Conservation (phyloP, 2,113 vertebrate species). For the Stercorarius parasiticus region DNA sequence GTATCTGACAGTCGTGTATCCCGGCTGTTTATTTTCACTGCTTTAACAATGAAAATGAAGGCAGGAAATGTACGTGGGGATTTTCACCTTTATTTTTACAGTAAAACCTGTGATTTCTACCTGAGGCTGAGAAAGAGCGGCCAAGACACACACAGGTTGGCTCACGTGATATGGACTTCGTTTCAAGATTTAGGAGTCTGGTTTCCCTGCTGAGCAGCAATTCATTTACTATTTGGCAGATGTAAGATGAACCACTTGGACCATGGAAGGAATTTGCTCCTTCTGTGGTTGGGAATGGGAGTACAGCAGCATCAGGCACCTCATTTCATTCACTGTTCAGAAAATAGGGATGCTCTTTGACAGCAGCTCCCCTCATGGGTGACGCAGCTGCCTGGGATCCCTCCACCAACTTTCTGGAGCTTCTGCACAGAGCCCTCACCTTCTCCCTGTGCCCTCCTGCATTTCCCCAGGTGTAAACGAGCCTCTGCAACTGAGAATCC, state of each 20-base stretch:
- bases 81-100: rapidly evolving
- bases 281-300: background rate
- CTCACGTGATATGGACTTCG: background rate
- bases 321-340: background rate
- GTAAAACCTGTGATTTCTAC: background rate
- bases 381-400: background rate
- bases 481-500: background rate
- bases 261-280: background rate
- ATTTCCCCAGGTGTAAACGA: too few species aligned
- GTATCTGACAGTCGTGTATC: rapidly evolving
- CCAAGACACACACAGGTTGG: background rate
- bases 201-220: background rate
- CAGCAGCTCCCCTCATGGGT: background rate
- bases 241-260: background rate
- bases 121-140: background rate
- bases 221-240: rapidly evolving
- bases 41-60: rapidly evolving
- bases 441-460: background rate
- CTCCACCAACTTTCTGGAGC: background rate
- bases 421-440: background rate
- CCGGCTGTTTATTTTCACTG: background rate
- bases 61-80: rapidly evolving
- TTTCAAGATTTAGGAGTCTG: background rate
- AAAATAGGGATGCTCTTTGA: background rate
- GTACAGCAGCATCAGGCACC: background rate